Percentiles rank a stretch among this genome's conserved stretches.
Evolutionary conservation across 2,113 vertebrate genomes (phyloP).

Genomic region (Pyxicephalus adspersus): DNA sequence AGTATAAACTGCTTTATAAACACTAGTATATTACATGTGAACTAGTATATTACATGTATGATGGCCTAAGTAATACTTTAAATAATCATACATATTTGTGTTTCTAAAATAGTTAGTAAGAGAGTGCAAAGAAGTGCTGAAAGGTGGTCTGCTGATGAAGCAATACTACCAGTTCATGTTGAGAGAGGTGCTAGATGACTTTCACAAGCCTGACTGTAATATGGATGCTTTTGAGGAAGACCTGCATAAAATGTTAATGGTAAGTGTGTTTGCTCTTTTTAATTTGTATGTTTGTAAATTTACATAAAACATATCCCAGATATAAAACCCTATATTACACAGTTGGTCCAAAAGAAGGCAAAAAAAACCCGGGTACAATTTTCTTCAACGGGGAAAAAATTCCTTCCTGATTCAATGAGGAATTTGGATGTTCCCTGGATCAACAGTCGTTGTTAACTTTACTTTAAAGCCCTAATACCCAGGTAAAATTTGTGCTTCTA

Average conservation of each 20-base stretch:
- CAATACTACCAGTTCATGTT: constrained; percentile 99
- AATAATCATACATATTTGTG: neutral
- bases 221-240: constrained; percentile 98
- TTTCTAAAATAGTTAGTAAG: constrained; percentile 84
- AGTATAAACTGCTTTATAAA: too few species aligned
- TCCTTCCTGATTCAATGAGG: too few species aligned
- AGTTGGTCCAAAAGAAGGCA: too few species aligned
- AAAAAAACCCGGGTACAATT: too few species aligned
- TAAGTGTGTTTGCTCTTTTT: constrained; percentile 70
- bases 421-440: too few species aligned
- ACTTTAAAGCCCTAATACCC: too few species aligned
- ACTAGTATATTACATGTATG: too few species aligned
- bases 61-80: neutral
- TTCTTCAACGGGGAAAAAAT: too few species aligned
- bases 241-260: constrained; percentile 96
- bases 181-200: constrained; percentile 78
- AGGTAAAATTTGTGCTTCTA: too few species aligned
- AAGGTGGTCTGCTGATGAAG: constrained; percentile 97
- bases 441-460: too few species aligned
- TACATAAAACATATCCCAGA: neutral
- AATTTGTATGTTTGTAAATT: constrained; percentile 86
- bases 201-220: constrained; percentile 82
- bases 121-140: constrained; percentile 96
- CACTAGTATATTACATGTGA: too few species aligned
- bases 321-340: too few species aligned